phyloP scores from a whole-genome alignment of 2,113 vertebrate species.

The Pungitius pungitius region DNA sequence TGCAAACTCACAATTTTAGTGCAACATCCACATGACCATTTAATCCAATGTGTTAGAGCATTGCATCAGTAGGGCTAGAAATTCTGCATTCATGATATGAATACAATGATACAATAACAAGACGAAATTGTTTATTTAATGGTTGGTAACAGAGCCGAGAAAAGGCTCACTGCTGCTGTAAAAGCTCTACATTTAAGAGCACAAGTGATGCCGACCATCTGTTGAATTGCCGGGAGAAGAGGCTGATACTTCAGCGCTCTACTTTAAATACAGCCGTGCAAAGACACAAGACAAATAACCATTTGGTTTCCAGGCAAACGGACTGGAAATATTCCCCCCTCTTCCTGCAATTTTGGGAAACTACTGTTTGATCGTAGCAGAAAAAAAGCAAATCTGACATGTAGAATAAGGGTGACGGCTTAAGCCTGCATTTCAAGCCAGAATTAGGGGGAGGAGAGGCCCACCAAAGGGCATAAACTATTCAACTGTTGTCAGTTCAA shows the following conservation, averaged over 20 bases:
- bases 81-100: constrained; percentile 1
- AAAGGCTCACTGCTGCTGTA: constrained; percentile 20
- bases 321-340: constrained; percentile 18
- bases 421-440: constrained; percentile 63
- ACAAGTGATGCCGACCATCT: constrained; percentile 35
- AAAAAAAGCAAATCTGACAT: constrained; percentile 60
- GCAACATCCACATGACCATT: not conserved
- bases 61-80: not conserved
- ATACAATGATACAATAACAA: not conserved
- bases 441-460: constrained; percentile 50
- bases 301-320: constrained; percentile 28
- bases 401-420: constrained; percentile 52
- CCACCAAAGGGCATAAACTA: constrained; percentile 62
- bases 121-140: not conserved
- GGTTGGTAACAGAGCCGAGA: constrained; percentile 17
- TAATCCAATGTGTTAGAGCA: not conserved
- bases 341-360: constrained; percentile 2
- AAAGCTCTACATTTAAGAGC: constrained; percentile 33
- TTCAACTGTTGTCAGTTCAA: constrained; percentile 72
- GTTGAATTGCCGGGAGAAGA: constrained; percentile 23
- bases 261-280: constrained; percentile 31
- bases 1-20: not conserved
- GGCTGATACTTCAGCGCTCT: constrained; percentile 32
- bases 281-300: constrained; percentile 27
- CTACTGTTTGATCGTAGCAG: constrained; percentile 46